Evolutionary conservation across 1,140 invertebrate genomes (phyloP).

Genomic region (Pemphigus obesinymphae): DNA sequence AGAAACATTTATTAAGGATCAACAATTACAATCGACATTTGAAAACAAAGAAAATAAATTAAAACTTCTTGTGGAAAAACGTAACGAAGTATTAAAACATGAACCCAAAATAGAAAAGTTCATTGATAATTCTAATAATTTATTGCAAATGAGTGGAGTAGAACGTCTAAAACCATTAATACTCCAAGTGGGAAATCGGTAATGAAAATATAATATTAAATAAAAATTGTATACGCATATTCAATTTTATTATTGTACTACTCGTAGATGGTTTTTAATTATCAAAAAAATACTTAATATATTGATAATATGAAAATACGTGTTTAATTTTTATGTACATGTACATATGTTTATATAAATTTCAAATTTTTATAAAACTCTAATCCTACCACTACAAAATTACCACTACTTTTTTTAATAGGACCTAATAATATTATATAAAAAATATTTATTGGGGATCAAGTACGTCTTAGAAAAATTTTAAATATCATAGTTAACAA

Average conservation of each 20-base stretch:
- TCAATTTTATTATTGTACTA: not conserved
- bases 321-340: too few species aligned
- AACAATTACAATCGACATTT: constrained; percentile 73
- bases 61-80: constrained; percentile 65
- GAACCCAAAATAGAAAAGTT: constrained; percentile 82
- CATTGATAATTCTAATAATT: constrained; percentile 79
- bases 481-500: too few species aligned
- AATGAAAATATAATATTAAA: not conserved
- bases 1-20: constrained; percentile 78
- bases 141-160: constrained; percentile 77
- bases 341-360: too few species aligned
- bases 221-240: not conserved
- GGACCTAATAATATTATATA: too few species aligned
- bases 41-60: constrained; percentile 74
- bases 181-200: constrained; percentile 79
- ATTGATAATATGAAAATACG: too few species aligned
- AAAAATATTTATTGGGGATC: too few species aligned
- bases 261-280: too few species aligned
- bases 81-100: constrained; percentile 68
- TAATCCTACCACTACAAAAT: too few species aligned
- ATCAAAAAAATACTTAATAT: too few species aligned
- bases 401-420: too few species aligned
- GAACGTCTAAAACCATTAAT: constrained; percentile 82
- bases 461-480: too few species aligned
- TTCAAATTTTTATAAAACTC: too few species aligned